Percentiles rank a stretch among this genome's conserved stretches.
Conservation (phyloP, 2,113 vertebrate species). For the Amia ocellicauda region DNA sequence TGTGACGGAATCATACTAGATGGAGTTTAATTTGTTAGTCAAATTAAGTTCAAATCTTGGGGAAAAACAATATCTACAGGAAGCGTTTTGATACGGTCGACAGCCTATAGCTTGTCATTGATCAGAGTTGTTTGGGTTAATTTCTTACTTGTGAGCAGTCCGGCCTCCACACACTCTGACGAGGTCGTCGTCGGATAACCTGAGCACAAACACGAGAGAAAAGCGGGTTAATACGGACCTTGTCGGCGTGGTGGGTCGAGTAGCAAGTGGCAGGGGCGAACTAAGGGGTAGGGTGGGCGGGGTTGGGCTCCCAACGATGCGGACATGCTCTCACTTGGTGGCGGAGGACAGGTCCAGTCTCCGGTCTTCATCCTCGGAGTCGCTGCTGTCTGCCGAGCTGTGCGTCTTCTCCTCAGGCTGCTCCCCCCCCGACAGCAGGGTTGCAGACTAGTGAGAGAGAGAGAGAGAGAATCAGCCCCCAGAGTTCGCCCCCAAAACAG, state of each 20-base stretch:
- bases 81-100: background rate
- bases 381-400: conserved; percentile 52
- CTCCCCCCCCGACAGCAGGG: conserved; percentile 67
- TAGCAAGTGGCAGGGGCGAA: too few relatives aligned
- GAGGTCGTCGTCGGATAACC: conserved; percentile 78
- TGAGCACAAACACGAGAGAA: conserved; percentile 35
- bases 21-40: background rate
- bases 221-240: too few relatives aligned
- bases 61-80: too few relatives aligned
- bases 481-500: background rate
- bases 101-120: background rate
- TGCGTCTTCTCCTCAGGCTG: conserved; percentile 36
- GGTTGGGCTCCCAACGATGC: background rate
- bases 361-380: conserved; percentile 64
- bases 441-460: conserved; percentile 63
- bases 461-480: background rate
- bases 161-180: conserved; percentile 82
- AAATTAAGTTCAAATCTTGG: background rate
- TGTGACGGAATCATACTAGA: background rate
- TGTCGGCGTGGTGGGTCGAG: too few relatives aligned
- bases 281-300: too few relatives aligned
- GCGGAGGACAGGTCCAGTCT: conserved; percentile 72
- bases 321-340: conserved; percentile 54
- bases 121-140: too few relatives aligned
- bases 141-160: conserved; percentile 94